phyloP scores from a whole-genome alignment of 2,797 vertebrate genomes.

The Gymnodraco acuticeps region DNA sequence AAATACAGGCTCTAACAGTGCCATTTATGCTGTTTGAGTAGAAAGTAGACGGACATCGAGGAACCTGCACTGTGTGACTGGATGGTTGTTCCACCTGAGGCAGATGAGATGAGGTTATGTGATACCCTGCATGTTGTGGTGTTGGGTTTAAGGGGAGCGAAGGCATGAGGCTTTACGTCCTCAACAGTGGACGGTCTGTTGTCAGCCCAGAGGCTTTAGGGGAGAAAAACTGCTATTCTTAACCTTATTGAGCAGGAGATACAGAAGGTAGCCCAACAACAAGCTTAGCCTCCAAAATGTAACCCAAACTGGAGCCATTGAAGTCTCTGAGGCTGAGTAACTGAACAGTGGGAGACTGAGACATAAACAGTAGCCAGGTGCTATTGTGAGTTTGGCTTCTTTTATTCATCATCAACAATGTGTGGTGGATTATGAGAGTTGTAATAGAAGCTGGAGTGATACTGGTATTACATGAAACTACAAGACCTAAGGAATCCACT shows the following conservation, averaged over 20 bases:
- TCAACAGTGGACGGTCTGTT: conserved; percentile 61
- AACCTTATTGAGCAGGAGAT: conserved; percentile 17
- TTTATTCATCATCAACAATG: conserved; percentile 43
- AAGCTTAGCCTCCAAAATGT: conserved; percentile 31
- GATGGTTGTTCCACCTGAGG: conserved; percentile 64
- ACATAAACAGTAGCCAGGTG: conserved; percentile 45
- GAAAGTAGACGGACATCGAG: conserved; percentile 19
- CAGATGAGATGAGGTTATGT: conserved; percentile 57
- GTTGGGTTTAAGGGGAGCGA: conserved; percentile 57
- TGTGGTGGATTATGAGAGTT: conserved; percentile 33
- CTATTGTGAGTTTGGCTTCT: conserved; percentile 49
- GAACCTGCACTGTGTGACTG: conserved; percentile 49
- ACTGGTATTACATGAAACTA: too few species aligned
- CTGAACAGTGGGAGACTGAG: conserved; percentile 25
- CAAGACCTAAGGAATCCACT: too few species aligned
- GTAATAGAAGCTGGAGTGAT: conserved; percentile 19
- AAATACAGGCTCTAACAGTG: too few species aligned
- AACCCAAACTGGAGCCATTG: conserved; percentile 56
- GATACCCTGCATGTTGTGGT: conserved; percentile 51
- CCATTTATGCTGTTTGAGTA: not conserved
- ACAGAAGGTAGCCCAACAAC: conserved; percentile 4
- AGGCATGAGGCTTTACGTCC: conserved; percentile 34
- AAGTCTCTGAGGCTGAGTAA: conserved; percentile 40
- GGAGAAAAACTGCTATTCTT: conserved; percentile 31
- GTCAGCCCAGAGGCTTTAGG: conserved; percentile 30